Percentiles rank a stretch among this genome's conserved stretches.
phyloP scores from a whole-genome alignment of 1,140 invertebrate genomes.

The Rhopalosiphum maidis region DNA sequence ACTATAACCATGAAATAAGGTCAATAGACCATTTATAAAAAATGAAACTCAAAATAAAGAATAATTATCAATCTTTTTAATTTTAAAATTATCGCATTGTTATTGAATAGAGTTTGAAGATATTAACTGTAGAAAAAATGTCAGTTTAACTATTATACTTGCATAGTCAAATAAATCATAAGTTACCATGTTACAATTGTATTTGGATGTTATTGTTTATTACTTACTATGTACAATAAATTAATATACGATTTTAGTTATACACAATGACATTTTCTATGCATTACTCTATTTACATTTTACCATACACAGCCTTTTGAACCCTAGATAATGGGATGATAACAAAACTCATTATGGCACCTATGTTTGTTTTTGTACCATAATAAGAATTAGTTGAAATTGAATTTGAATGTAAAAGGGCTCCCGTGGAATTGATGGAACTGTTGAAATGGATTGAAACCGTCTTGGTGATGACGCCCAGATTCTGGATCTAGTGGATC shows the following conservation, averaged over 20 bases:
- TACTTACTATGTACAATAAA: slow-evolving; percentile 40
- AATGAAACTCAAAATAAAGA: background rate
- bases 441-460: slow-evolving; percentile 80
- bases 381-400: slow-evolving; percentile 76
- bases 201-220: slow-evolving; percentile 7
- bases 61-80: background rate
- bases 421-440: slow-evolving; percentile 87
- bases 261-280: background rate
- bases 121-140: background rate
- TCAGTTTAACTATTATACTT: slow-evolving; percentile 27
- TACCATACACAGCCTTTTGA: slow-evolving; percentile 55
- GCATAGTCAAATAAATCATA: background rate
- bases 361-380: slow-evolving; percentile 6
- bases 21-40: background rate
- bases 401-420: slow-evolving; percentile 96
- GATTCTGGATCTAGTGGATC: slow-evolving; percentile 97
- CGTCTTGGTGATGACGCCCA: slow-evolving; percentile 69
- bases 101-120: slow-evolving; percentile 32
- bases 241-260: slow-evolving; percentile 25
- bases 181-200: slow-evolving; percentile 13
- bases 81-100: background rate
- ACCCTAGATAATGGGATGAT: slow-evolving; percentile 35
- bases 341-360: slow-evolving; percentile 52
- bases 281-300: slow-evolving; percentile 51
- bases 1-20: background rate